Percentiles rank a stretch among this genome's conserved stretches.
phyloP scores from a whole-genome alignment of 2,888 invertebrate species.

The Andrena minutula region DNA sequence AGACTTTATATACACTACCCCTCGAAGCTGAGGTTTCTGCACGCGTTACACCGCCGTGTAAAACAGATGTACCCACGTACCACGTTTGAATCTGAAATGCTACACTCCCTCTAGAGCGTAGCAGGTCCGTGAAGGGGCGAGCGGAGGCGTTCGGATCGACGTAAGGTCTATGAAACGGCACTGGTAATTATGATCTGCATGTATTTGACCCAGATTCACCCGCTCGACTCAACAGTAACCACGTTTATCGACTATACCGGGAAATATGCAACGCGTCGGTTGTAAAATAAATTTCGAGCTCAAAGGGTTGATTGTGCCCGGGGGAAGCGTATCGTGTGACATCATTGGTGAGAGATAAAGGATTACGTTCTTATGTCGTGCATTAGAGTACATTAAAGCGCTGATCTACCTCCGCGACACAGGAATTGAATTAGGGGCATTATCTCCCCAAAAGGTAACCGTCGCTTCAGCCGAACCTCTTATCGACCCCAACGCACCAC shows the following conservation, averaged over 20 bases:
- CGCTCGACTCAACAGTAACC: neutral
- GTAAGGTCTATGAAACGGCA: neutral
- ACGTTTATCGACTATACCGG: slow-evolving; percentile 12
- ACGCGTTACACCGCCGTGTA: slow-evolving; percentile 24
- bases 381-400: slow-evolving; percentile 26
- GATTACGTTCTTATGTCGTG: slow-evolving; percentile 18
- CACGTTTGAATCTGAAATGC: slow-evolving; percentile 46
- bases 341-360: slow-evolving; percentile 7
- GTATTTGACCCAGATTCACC: slow-evolving; percentile 22
- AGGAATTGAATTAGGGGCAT: slow-evolving; percentile 34
- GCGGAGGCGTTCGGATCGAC: neutral
- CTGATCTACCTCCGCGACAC: slow-evolving; percentile 20
- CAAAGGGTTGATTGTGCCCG: neutral
- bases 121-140: slow-evolving; percentile 1
- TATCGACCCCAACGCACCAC: slow-evolving; percentile 14
- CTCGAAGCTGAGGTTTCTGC: slow-evolving; percentile 31
- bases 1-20: slow-evolving; percentile 43
- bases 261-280: slow-evolving; percentile 12
- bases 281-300: slow-evolving; percentile 32
- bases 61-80: slow-evolving; percentile 42
- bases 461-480: slow-evolving; percentile 3
- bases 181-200: slow-evolving; percentile 22
- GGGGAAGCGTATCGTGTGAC: neutral
- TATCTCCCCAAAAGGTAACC: slow-evolving; percentile 26
- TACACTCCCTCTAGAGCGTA: neutral